Evolutionary conservation across 2,888 invertebrate species (phyloP), one percentile per base, ranked within the genome.

Genomic region (Monopis laevigella): DNA sequence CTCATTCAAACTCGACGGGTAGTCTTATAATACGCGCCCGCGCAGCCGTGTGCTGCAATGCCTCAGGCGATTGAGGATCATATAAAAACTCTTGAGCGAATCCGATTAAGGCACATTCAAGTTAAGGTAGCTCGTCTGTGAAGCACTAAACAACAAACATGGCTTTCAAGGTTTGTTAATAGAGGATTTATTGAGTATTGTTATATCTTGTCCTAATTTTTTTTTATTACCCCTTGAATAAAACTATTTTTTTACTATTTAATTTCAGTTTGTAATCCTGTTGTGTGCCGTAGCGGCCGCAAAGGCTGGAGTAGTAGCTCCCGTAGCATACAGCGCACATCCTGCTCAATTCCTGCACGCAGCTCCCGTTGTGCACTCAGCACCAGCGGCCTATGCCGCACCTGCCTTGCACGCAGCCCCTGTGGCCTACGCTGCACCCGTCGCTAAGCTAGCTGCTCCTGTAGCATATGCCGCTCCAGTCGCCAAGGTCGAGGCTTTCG

Each of bases 101-200:
- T 48, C 46, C 48, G 50, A 51, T 59, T 55, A 46, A 47, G 47
- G 59, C 58, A 75, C 74, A 77, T 72, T 77, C 66, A 61, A 64
- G 58, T 67, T 62, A 63, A 62, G 62, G 50, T 59, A 53, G 59
- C 51, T 63, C 65, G 61, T 52, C 50, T 52, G 66, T 59, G 55
- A 63, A 67, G 68, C 65, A 67, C 58, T 51, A 46, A n/a, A 52
- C 29, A 26, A 52, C 49, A 47, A 59, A 58, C 63, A 78, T 78
- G 77, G 66, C 67, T 60, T 73, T 69, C 56, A 74, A 73, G 75
- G 77, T 77, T 58, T 47, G 55, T 18, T 12, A n/a, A n/a, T 8
- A 6, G 24, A 7, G 8, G 6, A 10, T 6, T 6, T 28, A 5
- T n/a, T 28, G n/a, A 11, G 6, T 6, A n/a, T 4, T 4, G n/a